Base-by-base conservation (phyloP, 2,888 invertebrate genomes). In the Spilosoma lubricipeda region DNA sequence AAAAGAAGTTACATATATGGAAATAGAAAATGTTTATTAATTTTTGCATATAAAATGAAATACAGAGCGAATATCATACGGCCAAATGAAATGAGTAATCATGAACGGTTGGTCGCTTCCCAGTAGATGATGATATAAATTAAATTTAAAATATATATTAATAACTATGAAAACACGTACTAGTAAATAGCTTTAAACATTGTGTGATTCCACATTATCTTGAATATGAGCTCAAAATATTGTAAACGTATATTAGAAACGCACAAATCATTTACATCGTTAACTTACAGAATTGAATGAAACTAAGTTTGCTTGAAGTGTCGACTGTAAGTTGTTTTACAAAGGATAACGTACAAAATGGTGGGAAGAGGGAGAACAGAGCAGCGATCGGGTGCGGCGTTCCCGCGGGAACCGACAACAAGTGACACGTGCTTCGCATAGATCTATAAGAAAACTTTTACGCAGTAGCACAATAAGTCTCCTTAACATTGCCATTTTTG, bases 281-380 rank as follows among this genome's bases (percentile, higher is more conserved):
- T 77, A 79, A 73, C 70, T 70, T 42, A n/a, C 8, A 52, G 30
- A 67, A 67, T 72, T 66, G 56, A 67, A 72, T 71, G 52, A 66
- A 71, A 36, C n/a, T 39, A 66, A 71, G 42, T 64, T 45, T 70
- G 64, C 45, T 71, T 70, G 70, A 69, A n/a, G 69, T 39, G 23
- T 36, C 48, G 45, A 66, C 67, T 18, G 72, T 72, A 68, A 64
- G 27, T 68, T 72, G 67, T 72, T 67, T 45, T 33, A 67, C 52
- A 67, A 39, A 59, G 42, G 59, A 59, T 72, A 39, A 67, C 72
- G 67, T 59, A 82, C 73, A 74, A 59, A 82, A 73, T 77, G 27
- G 77, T 76, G 2, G 67, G 68, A 30, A 59, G 27, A 30, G 69
- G 27, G 30, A 42, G 33, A 42, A 39, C n/a, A 59, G 63, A 30